Percentiles rank a stretch among this genome's conserved stretches.
These are phyloP conservation scores for Catharus bicknelli DNA, from an alignment of 2,113 vertebrate genomes.

Conservation along the genomic window DNA sequence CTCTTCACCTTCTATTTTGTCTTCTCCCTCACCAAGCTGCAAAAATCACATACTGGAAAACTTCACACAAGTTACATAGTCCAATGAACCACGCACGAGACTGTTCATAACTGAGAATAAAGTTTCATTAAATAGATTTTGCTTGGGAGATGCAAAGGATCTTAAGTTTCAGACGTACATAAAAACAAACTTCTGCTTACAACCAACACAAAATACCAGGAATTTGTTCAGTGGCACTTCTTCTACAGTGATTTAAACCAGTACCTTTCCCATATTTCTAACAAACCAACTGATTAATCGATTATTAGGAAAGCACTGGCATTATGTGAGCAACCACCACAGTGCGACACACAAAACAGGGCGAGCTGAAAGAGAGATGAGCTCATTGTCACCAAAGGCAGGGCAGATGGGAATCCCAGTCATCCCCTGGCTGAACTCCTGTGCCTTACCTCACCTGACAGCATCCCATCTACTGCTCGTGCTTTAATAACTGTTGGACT, in stretches of 20 bases:
- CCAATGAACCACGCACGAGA: fast-evolving
- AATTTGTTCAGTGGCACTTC: not conserved
- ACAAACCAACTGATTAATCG: not conserved
- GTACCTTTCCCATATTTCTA: not conserved
- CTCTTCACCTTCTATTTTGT: not conserved
- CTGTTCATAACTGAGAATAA: not conserved
- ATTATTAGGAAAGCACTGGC: not conserved
- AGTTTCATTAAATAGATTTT: not conserved
- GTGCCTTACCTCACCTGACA: not conserved
- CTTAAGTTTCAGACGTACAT: not conserved
- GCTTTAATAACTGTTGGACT: not conserved
- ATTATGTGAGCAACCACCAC: not conserved
- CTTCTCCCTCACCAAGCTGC: not conserved
- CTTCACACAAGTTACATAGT: not conserved
- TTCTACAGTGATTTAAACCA: not conserved
- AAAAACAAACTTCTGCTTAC: not conserved
- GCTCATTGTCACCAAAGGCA: not conserved
- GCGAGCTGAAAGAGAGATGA: not conserved
- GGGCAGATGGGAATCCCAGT: not conserved
- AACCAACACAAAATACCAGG: not conserved
- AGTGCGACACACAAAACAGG: not conserved
- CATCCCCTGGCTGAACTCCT: not conserved
- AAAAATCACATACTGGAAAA: not conserved
- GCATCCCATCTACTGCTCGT: not conserved
- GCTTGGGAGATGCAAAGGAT: not conserved